Base-by-base conservation (phyloP, 2,113 vertebrate species). In the Hiodon alosoides region DNA sequence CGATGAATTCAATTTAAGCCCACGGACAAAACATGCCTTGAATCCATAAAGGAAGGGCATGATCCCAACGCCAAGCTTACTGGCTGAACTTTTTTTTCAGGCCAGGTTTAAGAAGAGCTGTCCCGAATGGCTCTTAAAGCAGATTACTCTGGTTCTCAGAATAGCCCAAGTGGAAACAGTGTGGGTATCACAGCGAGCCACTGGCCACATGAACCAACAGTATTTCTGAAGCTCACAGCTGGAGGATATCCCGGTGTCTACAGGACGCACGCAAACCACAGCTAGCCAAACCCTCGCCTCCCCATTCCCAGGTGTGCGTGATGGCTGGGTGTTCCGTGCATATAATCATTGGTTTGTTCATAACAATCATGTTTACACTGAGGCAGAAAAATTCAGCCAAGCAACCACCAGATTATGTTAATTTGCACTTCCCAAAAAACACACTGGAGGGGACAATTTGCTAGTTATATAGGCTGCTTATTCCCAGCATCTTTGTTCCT, bases 111-210 rank as follows among this genome's bases (percentile, higher is more conserved):
- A 93, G 91, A 90, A 91, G 94, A 89, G 90, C 90, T 87, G 85
- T 7, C 81, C 91, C 87, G 86, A 94, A 95, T 94, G 88, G 90
- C 92, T 94, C 93, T 96, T 93, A 96, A 79, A 85, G 85, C 85
- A 95, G 94, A 95, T 98, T 96, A 96, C 91, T 90, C 87, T 50
- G 78, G 88, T 83, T 80, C 94, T 97, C 97, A 96, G 96, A 96
- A 98, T 96, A 97, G 92, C 87, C 85, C 80, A 82, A 89, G 88
- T 88, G 92, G 91, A 87, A 86, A 90, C 91, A 88, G 91, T 91
- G 90, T 91, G 92, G 92, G 92, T 89, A 92, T 91, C 89, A 91
- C 83, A 87, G 92, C 87, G 89, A 91, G 92, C 91, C 88, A 52
- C 90, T 88, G 86, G 84, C 89, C 86, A n/a, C 73, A 50, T 73